These are phyloP conservation scores for Achatina immaculata DNA, from an alignment of 1,140 invertebrate species.

Conservation along the genomic window DNA sequence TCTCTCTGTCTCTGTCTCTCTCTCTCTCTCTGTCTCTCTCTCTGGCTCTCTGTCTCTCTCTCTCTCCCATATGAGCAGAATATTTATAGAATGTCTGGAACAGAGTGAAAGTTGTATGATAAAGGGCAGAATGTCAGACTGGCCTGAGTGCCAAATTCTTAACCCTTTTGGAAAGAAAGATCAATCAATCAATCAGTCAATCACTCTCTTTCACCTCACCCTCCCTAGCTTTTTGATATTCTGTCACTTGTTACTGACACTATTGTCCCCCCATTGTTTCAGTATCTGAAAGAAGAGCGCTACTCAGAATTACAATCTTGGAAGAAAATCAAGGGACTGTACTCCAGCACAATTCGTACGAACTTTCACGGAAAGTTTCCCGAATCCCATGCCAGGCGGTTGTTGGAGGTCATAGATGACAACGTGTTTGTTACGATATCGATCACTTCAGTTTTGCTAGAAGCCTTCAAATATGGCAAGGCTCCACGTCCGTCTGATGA, in stretches of 20 bases:
- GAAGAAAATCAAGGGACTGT: constrained; percentile 53
- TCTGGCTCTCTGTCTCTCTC: too few species aligned
- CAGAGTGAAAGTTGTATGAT: too few species aligned
- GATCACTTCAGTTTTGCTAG: constrained; percentile 52
- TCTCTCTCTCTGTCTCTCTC: too few species aligned
- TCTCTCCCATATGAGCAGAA: too few species aligned
- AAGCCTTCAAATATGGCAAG: constrained; percentile 49
- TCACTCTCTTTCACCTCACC: too few species aligned
- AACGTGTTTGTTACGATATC: constrained; percentile 62
- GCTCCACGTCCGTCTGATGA: constrained; percentile 40
- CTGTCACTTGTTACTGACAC: not conserved
- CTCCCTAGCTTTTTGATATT: not conserved
- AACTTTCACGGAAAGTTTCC: constrained; percentile 52
- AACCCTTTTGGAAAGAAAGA: too few species aligned
- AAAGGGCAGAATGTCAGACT: too few species aligned
- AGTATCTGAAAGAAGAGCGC: constrained; percentile 43
- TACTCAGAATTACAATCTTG: constrained; percentile 51
- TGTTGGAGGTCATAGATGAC: constrained; percentile 56
- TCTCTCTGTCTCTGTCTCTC: too few species aligned
- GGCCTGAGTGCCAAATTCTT: too few species aligned
- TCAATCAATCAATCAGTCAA: too few species aligned
- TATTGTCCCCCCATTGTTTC: not conserved
- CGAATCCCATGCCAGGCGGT: constrained; percentile 45
- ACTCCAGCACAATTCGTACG: constrained; percentile 50
- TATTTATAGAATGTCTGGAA: too few species aligned